These are phyloP conservation scores for Acanthococcus lagerstroemiae DNA, from an alignment of 2,888 invertebrate genomes.

Conservation along the genomic window DNA sequence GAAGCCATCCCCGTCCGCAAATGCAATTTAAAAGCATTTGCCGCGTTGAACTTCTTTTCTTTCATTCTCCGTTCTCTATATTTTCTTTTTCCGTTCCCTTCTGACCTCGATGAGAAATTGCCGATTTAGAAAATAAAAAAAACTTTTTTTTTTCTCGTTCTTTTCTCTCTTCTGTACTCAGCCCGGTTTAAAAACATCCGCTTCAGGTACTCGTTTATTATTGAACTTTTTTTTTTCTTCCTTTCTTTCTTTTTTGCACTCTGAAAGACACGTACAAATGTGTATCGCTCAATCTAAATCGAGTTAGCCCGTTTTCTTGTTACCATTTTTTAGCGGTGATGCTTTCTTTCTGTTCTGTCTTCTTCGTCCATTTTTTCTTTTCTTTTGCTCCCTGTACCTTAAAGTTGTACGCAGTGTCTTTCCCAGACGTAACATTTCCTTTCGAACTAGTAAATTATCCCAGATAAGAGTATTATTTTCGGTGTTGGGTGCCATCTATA, in stretches of 20 bases:
- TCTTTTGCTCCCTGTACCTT: not conserved
- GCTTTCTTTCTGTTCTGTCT: not conserved
- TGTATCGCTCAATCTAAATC: conserved; percentile 31
- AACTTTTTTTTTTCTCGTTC: not conserved
- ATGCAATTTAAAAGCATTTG: conserved; percentile 30
- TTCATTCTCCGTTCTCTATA: conserved; percentile 17
- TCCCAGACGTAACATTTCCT: conserved; percentile 23
- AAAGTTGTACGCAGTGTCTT: not conserved
- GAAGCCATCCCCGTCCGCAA: conserved; percentile 24
- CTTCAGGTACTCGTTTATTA: conserved; percentile 28
- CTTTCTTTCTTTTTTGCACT: conserved; percentile 12
- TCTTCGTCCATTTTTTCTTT: not conserved
- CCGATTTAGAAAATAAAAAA: conserved; percentile 31
- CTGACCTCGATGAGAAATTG: conserved; percentile 31
- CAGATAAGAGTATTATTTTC: no score
- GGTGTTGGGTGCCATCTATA: no score
- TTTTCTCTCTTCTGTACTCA: not conserved
- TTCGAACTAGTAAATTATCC: conserved; percentile 27
- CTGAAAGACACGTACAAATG: conserved; percentile 27
- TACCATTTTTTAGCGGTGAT: conserved; percentile 9
- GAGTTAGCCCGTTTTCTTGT: conserved; percentile 27
- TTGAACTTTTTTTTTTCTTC: conserved; percentile 12
- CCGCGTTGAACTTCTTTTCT: conserved; percentile 10
- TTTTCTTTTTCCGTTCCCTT: conserved; percentile 26
- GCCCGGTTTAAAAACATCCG: conserved; percentile 16